Evolutionary conservation across 2,113 vertebrate genomes (phyloP), one percentile per base, ranked within the genome.

Genomic region (mouse (Mus musculus)): DNA sequence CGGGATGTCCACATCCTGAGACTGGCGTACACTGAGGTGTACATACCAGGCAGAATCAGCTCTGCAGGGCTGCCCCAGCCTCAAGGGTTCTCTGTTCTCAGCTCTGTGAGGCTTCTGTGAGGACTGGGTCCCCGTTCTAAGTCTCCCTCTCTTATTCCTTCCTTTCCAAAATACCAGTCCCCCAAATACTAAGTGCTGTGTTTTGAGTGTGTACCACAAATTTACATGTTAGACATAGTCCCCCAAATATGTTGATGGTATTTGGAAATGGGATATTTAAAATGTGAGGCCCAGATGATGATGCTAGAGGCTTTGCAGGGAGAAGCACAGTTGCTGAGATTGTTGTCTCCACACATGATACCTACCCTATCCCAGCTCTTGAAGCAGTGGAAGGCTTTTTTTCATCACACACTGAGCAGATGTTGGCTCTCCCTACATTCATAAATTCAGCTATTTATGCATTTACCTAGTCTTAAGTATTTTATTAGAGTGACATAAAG

Each of bases 1-100:
- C 11, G 0, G 12, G 17, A 36, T 1, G 4, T 13, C 12, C 33
- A 8, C 46, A 71, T 13, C 20, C 33, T 9, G 26, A 3, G 42
- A 52, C 10, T 3, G 39, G 20, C 8, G 13, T 17, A 28, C n/a
- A 26, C 16, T 39, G 5, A 24, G 8, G 28, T 19, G 17, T 0
- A 4, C 81, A 72, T 5, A 46, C 24, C 52, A 24, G 1, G 33
- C 13, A 7, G n/a, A 20, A 9, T 30, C 56, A 85, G 19, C 52
- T 7, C 42, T 6, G 22, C 20, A 75, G 36, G 14, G 52, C 59
- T 90, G 49, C 8, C 73, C 84, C 24, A 1, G 0, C 22, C 20
- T 56, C 69, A 69, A 72, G 52, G 49, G 10, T 39, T 56, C 30
- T 30, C 24, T 3, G 52, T 1, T 22, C 11, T 39, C 16, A 0